Evolutionary conservation across 2,113 vertebrate genomes (phyloP).

Genomic region (Phyllostomus discolor): DNA sequence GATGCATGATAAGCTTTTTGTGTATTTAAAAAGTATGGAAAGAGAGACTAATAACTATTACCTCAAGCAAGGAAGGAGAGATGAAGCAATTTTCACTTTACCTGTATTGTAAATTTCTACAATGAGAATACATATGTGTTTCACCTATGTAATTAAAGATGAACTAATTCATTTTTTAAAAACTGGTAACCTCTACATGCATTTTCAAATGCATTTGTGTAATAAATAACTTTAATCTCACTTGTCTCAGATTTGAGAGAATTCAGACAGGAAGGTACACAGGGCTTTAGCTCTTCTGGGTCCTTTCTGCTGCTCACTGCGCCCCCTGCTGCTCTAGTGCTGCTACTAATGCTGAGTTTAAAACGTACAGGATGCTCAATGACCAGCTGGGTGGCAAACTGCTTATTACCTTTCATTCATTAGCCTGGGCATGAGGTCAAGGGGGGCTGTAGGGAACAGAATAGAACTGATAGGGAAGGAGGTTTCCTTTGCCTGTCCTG

Average conservation of each 20-base stretch:
- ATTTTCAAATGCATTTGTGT: not conserved
- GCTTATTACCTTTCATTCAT: not conserved
- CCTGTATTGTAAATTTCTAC: not conserved
- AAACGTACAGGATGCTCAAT: not conserved
- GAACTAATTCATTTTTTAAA: not conserved
- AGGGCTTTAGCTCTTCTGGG: not conserved
- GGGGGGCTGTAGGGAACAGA: not conserved
- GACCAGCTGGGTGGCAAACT: not conserved
- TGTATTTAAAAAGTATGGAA: not conserved
- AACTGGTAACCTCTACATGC: not conserved
- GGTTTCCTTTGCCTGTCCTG: not conserved
- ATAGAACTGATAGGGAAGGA: not conserved
- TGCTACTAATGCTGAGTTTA: not conserved
- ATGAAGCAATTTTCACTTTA: not conserved
- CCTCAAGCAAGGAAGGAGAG: not conserved
- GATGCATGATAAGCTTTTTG: not conserved
- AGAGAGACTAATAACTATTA: not conserved
- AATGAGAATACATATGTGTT: not conserved
- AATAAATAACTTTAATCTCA: not conserved
- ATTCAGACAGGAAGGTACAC: not conserved
- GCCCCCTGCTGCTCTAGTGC: constrained; percentile 33
- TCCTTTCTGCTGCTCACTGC: not conserved
- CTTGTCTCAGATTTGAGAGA: not conserved
- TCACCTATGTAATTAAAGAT: not conserved
- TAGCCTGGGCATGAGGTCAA: not conserved